These are phyloP conservation scores for Aurelia sp. DNA, from an alignment of 30 jellyfish, hydroid and myxozoan species.

Conservation along the genomic window DNA sequence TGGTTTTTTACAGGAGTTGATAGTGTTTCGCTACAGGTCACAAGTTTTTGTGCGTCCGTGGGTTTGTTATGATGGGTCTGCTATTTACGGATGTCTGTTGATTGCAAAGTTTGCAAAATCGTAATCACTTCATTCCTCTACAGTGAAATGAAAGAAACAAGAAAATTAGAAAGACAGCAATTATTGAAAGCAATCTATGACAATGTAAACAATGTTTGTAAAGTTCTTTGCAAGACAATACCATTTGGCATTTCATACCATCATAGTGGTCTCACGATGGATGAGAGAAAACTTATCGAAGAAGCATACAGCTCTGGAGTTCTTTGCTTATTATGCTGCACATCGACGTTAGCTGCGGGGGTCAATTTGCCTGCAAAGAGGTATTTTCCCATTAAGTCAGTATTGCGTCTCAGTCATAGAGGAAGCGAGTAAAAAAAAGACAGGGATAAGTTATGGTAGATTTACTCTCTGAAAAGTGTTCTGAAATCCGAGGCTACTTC, in stretches of 20 bases:
- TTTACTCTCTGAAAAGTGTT: too few relatives aligned
- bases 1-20: too few relatives aligned
- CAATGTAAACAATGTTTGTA: constrained; percentile 76
- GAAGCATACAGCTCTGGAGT: constrained; percentile 94
- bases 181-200: constrained; percentile 65
- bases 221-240: constrained; percentile 74
- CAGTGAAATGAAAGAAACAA: constrained; percentile 54
- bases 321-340: constrained; percentile 92
- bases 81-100: too few relatives aligned
- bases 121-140: background rate
- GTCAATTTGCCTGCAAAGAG: constrained; percentile 98
- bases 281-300: constrained; percentile 92
- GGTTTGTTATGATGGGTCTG: too few relatives aligned
- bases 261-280: constrained; percentile 97
- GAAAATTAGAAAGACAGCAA: constrained; percentile 55
- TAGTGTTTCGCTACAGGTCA: too few relatives aligned
- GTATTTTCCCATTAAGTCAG: constrained; percentile 14
- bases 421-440: too few relatives aligned
- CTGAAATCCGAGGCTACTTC: too few relatives aligned
- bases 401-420: too few relatives aligned
- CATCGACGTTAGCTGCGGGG: constrained; percentile 99
- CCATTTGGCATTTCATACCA: constrained; percentile 97
- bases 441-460: too few relatives aligned
- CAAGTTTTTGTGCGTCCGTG: too few relatives aligned
- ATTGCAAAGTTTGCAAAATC: background rate